phyloP scores from a whole-genome alignment of 2,113 vertebrate species.

The Neopipo cinnamomea region DNA sequence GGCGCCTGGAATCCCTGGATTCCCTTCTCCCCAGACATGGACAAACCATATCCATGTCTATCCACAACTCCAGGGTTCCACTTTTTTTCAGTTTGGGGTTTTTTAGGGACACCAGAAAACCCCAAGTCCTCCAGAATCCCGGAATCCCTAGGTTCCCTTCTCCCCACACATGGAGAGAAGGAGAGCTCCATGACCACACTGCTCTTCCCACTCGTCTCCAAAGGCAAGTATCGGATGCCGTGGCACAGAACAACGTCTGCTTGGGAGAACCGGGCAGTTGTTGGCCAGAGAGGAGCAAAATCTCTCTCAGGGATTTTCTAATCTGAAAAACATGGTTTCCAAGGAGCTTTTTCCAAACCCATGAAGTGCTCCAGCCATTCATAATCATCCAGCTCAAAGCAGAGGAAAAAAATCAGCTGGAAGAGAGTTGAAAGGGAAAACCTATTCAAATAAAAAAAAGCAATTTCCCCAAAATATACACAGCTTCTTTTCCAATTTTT shows the following conservation, averaged over 20 bases:
- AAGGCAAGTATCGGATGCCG: rapidly evolving
- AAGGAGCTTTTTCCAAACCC: slow-evolving; percentile 37
- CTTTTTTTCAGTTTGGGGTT: too few relatives aligned
- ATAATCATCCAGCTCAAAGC: slow-evolving; percentile 13
- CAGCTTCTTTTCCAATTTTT: background rate
- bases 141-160: background rate
- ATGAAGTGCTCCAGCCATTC: slow-evolving; percentile 24
- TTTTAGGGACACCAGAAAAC: too few relatives aligned
- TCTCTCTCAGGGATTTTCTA: slow-evolving; percentile 29
- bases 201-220: background rate
- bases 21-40: too few relatives aligned
- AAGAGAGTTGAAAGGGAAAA: slow-evolving; percentile 56
- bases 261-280: background rate
- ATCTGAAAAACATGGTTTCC: slow-evolving; percentile 25
- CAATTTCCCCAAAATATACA: slow-evolving; percentile 44
- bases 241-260: background rate
- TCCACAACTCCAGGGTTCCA: too few relatives aligned
- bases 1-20: too few relatives aligned
- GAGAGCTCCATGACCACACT: background rate
- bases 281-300: slow-evolving; percentile 34
- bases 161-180: background rate
- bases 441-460: slow-evolving; percentile 30
- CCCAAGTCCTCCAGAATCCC: too few relatives aligned
- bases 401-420: slow-evolving; percentile 1
- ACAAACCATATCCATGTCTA: too few relatives aligned